Evolutionary conservation across 1,140 invertebrate species (phyloP), one percentile per base, ranked within the genome.

Genomic region (Tetraneura akinire): DNA sequence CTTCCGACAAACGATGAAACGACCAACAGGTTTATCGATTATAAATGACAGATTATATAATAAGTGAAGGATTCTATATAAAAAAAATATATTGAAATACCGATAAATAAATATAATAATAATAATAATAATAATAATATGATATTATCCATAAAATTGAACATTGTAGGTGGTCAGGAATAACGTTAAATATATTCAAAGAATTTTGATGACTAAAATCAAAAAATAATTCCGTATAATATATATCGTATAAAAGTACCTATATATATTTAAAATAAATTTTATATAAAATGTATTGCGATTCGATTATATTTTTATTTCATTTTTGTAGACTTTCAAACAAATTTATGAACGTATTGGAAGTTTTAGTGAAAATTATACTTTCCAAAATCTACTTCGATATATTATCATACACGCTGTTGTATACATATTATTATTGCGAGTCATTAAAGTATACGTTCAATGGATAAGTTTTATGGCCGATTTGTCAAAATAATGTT

Each of bases 401-500:
- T 47, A 47, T 47, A 32, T 16, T 29, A 62, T 14, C 26, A 23
- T 62, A 32, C 60, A 37, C 26, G 26, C 14, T 14, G n/a, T n/a
- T n/a, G n/a, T n/a, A n/a, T n/a, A n/a, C 21, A 55, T 23, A 62
- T 29, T 3, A 32, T 62, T 64, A 37, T 11, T 64, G 32, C n/a
- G 37, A 11, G 18, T 64, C 10, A 64, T 64, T n/a, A 21, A 13
- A n/a, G 18, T 37, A n/a, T n/a, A 64, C 37, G 32, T 45, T 16
- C n/a, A 64, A 37, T 64, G 37, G 37, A 68, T 68, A 68, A 13
- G 37, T 68, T 68, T 68, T 68, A 45, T 68, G 37, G 64, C 21
- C 64, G 64, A 42, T 68, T 68, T 68, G 64, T 68, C 64, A 68
- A 68, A 68, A 68, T 68, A 68, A 68, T 68, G 64, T 68, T 68